Evolutionary conservation across 2,797 vertebrate genomes (phyloP), one percentile per base, ranked within the genome.

Genomic region (Oreonectes daqikongensis): DNA sequence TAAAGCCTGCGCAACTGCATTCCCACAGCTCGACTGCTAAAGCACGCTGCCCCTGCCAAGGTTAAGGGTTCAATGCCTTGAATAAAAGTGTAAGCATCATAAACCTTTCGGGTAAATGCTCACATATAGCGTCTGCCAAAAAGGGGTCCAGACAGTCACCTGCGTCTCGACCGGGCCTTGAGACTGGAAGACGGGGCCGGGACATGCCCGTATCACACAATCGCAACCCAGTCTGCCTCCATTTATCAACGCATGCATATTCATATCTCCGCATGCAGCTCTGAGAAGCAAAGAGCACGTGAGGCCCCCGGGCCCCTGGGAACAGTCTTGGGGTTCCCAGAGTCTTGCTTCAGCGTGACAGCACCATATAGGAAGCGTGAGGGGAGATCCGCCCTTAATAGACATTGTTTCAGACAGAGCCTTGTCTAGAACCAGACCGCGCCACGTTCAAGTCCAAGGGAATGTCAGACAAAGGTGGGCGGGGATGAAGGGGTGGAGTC

Each of bases 201-300:
- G 70, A 73, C 68, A 82, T 81, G 75, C 72, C 61, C 64, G 46
- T 59, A 60, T n/a, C n/a, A 61, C 76, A 81, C 79, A 82, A 79
- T 83, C 78, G 78, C 83, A 78, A 71, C 77, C 35, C 32, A 66
- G 63, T 68, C 82, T 72, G 83, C 69, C 81, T 82, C 69, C 76
- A 72, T 86, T 81, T 79, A 78, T 81, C 66, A 79, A 53, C 18
- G 60, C 85, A 87, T 89, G 85, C 85, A 88, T 89, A 89, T 89
- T 88, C 82, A 89, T 85, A 84, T 69, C 38, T n/a, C 79, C 59
- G 32, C 82, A 83, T 84, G 82, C 69, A 79, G 79, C 80, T 80
- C 69, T 82, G 82, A 80, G 86, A 82, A 77, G 46, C 46, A 28
- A 69, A 83, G 79, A 84, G 72, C 50, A 59, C 22, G 48, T 50